Evolutionary conservation across 2,113 vertebrate species (phyloP).

Genomic region (Cygnus buccinator): DNA sequence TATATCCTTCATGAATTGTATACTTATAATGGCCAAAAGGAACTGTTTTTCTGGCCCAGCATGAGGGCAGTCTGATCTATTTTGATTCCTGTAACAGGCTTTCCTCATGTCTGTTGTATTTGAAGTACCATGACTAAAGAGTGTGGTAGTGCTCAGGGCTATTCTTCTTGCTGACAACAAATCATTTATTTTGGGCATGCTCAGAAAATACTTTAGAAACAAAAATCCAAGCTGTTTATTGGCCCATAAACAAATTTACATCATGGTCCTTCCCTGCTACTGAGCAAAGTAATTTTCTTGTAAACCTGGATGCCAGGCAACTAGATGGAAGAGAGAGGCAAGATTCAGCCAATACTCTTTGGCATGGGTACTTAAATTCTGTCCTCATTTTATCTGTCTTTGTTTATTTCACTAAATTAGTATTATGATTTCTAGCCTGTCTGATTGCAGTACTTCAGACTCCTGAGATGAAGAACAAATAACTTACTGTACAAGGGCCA

Average conservation of each 20-base stretch:
- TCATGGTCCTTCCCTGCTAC: not conserved
- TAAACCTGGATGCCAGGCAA: not conserved
- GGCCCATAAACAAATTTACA: not conserved
- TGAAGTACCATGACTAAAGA: not conserved
- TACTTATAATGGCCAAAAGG: not conserved
- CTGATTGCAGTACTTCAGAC: not conserved
- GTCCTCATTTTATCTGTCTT: not conserved
- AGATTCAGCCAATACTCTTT: not conserved
- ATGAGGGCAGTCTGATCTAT: not conserved
- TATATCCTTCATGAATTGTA: not conserved
- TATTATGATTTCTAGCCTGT: not conserved
- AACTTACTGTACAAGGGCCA: rapidly evolving
- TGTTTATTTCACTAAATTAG: not conserved
- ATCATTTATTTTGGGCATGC: not conserved
- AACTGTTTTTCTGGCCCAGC: not conserved
- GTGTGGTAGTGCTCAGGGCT: not conserved
- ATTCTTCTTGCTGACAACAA: not conserved
- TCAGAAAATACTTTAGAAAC: not conserved
- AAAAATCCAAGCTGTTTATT: not conserved
- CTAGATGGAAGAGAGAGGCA: not conserved
- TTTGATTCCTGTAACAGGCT: not conserved
- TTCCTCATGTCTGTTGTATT: not conserved
- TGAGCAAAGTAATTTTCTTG: not conserved
- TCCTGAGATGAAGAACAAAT: not conserved
- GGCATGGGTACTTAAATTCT: not conserved